Conservation (phyloP, 2,888 invertebrate genomes). For the Acanthococcus lagerstroemiae region DNA sequence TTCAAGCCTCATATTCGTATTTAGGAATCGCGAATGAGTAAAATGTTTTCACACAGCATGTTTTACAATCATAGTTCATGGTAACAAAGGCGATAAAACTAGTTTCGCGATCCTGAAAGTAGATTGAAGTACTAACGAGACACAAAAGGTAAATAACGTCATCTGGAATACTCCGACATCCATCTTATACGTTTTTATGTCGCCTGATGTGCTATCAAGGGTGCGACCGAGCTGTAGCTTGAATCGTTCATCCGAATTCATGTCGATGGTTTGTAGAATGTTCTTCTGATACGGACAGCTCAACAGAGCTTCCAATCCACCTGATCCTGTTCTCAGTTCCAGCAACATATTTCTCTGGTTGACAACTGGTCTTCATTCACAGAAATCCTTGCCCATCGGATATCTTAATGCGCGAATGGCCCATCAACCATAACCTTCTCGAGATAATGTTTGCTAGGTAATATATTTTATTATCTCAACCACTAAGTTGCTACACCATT, state of each 20-base stretch:
- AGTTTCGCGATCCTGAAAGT: slow-evolving; percentile 4
- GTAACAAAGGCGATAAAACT: not conserved
- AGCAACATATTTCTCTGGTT: slow-evolving; percentile 12
- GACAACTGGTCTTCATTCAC: too few relatives aligned
- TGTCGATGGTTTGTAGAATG: slow-evolving; percentile 1
- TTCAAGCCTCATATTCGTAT: too few relatives aligned
- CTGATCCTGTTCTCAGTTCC: slow-evolving; percentile 7
- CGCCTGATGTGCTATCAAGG: not conserved
- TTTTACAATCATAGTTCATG: not conserved
- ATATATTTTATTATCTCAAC: too few relatives aligned
- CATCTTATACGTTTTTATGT: slow-evolving; percentile 19
- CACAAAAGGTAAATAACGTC: slow-evolving; percentile 18
- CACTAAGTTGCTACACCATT: too few relatives aligned
- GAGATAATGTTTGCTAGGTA: too few relatives aligned
- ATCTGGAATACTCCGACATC: slow-evolving; percentile 18
- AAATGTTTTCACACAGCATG: too few relatives aligned
- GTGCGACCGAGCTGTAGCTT: slow-evolving; percentile 10
- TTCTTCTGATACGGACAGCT: slow-evolving; percentile 7
- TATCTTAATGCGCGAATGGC: too few relatives aligned
- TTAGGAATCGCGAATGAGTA: too few relatives aligned
- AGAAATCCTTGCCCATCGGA: too few relatives aligned
- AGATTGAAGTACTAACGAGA: slow-evolving; percentile 5
- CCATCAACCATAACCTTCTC: too few relatives aligned
- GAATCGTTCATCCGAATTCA: slow-evolving; percentile 12
- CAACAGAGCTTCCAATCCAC: slow-evolving; percentile 7